Evolutionary conservation across 2,113 vertebrate genomes (phyloP).

Genomic region (Cichladusa arquata): DNA sequence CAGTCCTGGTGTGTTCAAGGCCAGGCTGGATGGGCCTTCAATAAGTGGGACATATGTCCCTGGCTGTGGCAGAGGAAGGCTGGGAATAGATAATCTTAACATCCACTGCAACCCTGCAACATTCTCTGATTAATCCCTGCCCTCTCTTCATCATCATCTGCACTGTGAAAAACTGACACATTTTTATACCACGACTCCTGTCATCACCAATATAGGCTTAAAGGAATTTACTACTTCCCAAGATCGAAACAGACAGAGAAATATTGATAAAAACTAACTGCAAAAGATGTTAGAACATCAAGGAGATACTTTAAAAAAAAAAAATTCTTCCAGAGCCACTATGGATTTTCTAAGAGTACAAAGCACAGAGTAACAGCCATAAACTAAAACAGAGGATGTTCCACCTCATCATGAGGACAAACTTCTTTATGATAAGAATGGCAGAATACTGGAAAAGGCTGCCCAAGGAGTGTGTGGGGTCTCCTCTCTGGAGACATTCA

Average conservation of each 20-base stretch:
- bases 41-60: neutral
- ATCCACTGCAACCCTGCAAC: neutral
- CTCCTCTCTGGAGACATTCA: neutral
- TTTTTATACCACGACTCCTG: neutral
- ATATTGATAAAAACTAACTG: neutral
- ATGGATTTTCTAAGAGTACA: fast-evolving
- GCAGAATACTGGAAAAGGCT: neutral
- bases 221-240: neutral
- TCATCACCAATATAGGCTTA: fast-evolving
- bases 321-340: neutral
- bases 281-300: neutral
- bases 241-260: neutral
- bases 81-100: neutral
- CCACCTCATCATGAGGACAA: neutral
- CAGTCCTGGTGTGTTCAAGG: neutral
- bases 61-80: neutral
- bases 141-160: no score
- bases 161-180: fast-evolving
- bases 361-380: neutral
- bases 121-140: neutral
- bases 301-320: neutral
- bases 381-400: neutral
- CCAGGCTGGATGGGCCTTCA: neutral
- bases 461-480: neutral
- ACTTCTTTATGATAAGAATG: neutral